Evolutionary conservation across 2,113 vertebrate species (phyloP).

Genomic region (Anolis sagrei): DNA sequence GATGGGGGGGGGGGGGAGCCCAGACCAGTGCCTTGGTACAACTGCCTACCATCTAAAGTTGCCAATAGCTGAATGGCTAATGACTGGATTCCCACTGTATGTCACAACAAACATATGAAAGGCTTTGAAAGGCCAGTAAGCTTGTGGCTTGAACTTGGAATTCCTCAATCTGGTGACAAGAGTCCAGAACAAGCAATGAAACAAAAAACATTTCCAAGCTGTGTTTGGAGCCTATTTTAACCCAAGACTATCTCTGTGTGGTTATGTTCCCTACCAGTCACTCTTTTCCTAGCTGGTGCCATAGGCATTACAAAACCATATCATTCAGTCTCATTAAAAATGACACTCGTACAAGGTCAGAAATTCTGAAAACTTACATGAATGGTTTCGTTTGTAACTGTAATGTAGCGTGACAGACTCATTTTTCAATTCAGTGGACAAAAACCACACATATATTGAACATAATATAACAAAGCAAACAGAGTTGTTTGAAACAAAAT

Average conservation of each 20-base stretch:
- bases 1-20: not conserved
- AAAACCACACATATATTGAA: constrained; percentile 10
- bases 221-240: too few species aligned
- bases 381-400: not conserved
- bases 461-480: constrained; percentile 20
- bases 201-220: too few species aligned
- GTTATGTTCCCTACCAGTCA: not conserved
- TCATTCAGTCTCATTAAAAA: constrained; percentile 45
- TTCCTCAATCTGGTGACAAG: not conserved
- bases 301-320: not conserved
- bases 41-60: not conserved
- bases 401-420: constrained; percentile 33
- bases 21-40: not conserved
- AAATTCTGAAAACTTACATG: constrained; percentile 38
- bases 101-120: not conserved
- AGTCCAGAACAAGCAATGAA: not conserved
- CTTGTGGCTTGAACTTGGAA: too few species aligned
- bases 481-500: constrained; percentile 41
- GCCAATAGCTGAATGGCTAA: not conserved
- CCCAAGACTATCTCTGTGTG: not conserved
- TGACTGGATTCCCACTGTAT: not conserved
- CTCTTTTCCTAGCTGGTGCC: not conserved
- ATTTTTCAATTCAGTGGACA: constrained; percentile 50
- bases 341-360: constrained; percentile 39
- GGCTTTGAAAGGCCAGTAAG: too few species aligned